phyloP scores from a whole-genome alignment of 2,888 invertebrate species.

The Caenorhabditis sp. region DNA sequence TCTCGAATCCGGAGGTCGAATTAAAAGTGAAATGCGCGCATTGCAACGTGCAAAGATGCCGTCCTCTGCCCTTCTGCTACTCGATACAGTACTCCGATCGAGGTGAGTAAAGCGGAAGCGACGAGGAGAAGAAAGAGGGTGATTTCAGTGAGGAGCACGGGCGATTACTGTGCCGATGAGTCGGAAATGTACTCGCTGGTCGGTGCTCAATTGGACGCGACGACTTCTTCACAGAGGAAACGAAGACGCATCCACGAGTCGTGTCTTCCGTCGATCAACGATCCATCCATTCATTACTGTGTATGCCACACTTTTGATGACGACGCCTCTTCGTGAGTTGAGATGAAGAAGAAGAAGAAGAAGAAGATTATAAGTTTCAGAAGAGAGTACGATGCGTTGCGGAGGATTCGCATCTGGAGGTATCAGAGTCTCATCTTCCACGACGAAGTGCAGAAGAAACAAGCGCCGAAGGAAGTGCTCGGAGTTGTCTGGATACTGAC shows the following conservation, averaged over 20 bases:
- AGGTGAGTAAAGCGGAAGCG: conserved; percentile 17
- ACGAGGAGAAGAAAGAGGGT: not conserved
- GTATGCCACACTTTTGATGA: conserved; percentile 60
- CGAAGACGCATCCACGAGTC: conserved; percentile 53
- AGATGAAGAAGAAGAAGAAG: not conserved
- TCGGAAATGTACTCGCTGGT: conserved; percentile 58
- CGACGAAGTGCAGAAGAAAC: conserved; percentile 38
- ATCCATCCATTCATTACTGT: conserved; percentile 58
- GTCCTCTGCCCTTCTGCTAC: conserved; percentile 62
- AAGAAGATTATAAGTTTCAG: conserved; percentile 1
- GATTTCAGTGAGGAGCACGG: conserved; percentile 32
- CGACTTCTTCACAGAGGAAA: conserved; percentile 42
- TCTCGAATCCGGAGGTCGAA: conserved; percentile 32
- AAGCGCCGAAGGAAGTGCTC: not conserved
- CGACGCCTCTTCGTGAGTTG: conserved; percentile 34
- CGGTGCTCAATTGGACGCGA: conserved; percentile 56
- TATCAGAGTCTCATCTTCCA: conserved; percentile 63
- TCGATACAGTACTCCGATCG: conserved; percentile 42
- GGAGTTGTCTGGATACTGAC: not conserved
- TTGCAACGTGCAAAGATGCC: conserved; percentile 60
- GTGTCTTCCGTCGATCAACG: conserved; percentile 61
- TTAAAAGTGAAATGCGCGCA: conserved; percentile 51
- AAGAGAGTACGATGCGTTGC: conserved; percentile 45
- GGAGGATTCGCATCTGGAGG: conserved; percentile 65
- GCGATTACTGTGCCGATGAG: conserved; percentile 61